Percentiles rank a stretch among this genome's conserved stretches.
phyloP scores from a whole-genome alignment of 2,888 invertebrate genomes.

The Epinotia ramella region DNA sequence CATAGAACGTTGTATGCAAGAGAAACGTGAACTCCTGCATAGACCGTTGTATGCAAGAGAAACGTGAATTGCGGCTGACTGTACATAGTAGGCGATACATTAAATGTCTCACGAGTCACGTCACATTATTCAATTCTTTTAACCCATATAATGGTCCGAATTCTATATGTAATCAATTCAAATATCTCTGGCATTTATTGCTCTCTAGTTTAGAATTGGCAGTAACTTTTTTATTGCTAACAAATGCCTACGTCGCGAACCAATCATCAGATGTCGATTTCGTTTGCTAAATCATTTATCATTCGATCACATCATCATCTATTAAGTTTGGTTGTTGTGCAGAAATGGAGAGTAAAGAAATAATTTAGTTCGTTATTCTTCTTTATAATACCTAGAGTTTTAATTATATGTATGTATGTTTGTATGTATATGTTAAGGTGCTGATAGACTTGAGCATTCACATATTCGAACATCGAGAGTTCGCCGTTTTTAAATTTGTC shows the following conservation, averaged over 20 bases:
- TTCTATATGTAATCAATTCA: constrained; percentile 17
- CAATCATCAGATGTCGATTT: constrained; percentile 60
- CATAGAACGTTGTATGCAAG: too few species aligned
- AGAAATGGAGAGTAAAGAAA: neutral
- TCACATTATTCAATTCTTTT: neutral
- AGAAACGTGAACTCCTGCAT: too few species aligned
- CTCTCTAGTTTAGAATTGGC: constrained; percentile 31
- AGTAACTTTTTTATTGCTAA: constrained; percentile 57
- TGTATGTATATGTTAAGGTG: too few species aligned
- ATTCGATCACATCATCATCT: constrained; percentile 75
- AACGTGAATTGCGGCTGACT: too few species aligned
- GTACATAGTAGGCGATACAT: too few species aligned
- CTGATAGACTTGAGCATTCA: too few species aligned
- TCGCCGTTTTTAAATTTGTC: too few species aligned
- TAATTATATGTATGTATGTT: too few species aligned
- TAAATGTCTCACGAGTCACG: too few species aligned
- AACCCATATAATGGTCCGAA: constrained; percentile 2
- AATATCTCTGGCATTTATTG: constrained; percentile 18
- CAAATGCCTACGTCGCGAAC: constrained; percentile 58
- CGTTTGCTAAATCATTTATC: constrained; percentile 68
- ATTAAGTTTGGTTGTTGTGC: constrained; percentile 59
- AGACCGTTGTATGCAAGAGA: too few species aligned
- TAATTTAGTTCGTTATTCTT: neutral
- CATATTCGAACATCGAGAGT: too few species aligned
- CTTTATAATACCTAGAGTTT: too few species aligned